A percentile compares a stretch with the other conserved stretches of the same genome.
Conservation (phyloP, 1,140 invertebrate genomes). For the Bombus waltoni region DNA sequence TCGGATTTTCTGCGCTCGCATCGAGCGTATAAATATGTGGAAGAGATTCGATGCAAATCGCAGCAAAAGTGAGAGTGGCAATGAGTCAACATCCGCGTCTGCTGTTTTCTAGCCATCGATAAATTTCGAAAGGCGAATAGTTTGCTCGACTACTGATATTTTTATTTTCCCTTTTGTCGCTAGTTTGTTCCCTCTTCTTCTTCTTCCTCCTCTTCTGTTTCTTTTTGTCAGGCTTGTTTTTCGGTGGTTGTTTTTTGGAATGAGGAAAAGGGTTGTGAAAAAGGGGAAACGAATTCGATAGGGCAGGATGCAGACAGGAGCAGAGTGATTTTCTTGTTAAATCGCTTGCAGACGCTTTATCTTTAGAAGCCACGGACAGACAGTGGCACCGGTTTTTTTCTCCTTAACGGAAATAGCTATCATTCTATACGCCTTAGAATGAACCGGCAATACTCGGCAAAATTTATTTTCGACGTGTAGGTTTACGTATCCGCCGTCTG, state of each 20-base stretch:
- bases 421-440: slow-evolving; percentile 72
- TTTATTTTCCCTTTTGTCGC: not conserved
- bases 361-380: slow-evolving; percentile 77
- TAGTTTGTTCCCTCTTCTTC: not conserved
- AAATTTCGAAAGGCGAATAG: not conserved
- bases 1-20: not conserved
- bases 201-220: no score
- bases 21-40: slow-evolving; percentile 18
- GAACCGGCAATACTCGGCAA: slow-evolving; percentile 67
- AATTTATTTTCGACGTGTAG: slow-evolving; percentile 71
- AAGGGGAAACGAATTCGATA: slow-evolving; percentile 13
- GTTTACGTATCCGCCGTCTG: slow-evolving; percentile 60
- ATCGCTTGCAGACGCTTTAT: slow-evolving; percentile 76
- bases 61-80: slow-evolving; percentile 52
- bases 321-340: slow-evolving; percentile 48
- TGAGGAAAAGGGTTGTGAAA: not conserved
- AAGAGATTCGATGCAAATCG: slow-evolving; percentile 46
- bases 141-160: not conserved
- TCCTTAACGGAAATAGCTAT: slow-evolving; percentile 77
- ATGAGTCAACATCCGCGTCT: slow-evolving; percentile 50
- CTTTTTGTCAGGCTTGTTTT: no score
- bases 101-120: slow-evolving; percentile 26
- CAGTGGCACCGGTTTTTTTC: slow-evolving; percentile 65
- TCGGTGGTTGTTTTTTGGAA: not conserved
- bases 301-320: slow-evolving; percentile 29